These are phyloP conservation scores for Drosophila teissieri DNA, from an alignment of 1,140 invertebrate genomes.

Conservation along the genomic window DNA sequence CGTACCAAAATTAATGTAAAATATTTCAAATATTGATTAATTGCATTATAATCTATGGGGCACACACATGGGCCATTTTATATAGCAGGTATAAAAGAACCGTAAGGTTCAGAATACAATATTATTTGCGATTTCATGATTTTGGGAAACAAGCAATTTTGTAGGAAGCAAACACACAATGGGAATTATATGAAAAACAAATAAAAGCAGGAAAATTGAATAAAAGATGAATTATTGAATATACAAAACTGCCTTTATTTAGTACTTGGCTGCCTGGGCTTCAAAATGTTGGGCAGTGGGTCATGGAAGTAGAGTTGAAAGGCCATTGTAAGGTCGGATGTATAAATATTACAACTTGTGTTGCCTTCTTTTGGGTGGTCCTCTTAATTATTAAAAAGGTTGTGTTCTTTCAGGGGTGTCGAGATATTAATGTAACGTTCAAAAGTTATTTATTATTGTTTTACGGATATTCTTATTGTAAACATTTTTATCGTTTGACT, in stretches of 20 bases:
- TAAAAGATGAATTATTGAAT: slow-evolving; percentile 62
- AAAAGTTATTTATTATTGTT: not conserved
- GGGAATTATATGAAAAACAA: slow-evolving; percentile 24
- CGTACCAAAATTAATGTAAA: slow-evolving; percentile 39
- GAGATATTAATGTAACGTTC: not conserved
- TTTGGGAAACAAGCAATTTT: slow-evolving; percentile 28
- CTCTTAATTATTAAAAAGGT: not conserved
- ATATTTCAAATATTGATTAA: slow-evolving; percentile 52
- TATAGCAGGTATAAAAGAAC: slow-evolving; percentile 31
- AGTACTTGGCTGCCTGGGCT: not conserved
- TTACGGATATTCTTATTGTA: not conserved
- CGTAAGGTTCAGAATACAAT: slow-evolving; percentile 1
- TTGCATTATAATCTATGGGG: slow-evolving; percentile 20
- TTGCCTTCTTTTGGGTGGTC: not conserved
- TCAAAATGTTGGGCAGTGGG: not conserved
- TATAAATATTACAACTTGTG: not conserved
- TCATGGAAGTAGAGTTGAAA: not conserved
- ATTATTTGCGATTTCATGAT: slow-evolving; percentile 36
- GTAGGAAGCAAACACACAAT: slow-evolving; percentile 33
- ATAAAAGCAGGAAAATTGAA: slow-evolving; percentile 57
- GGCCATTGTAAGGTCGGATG: not conserved
- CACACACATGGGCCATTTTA: slow-evolving; percentile 58
- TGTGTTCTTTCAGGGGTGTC: not conserved
- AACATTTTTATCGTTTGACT: not conserved
- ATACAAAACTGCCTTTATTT: slow-evolving; percentile 22